Evolutionary conservation across 2,888 invertebrate species (phyloP).

Genomic region (Cinara cedri): DNA sequence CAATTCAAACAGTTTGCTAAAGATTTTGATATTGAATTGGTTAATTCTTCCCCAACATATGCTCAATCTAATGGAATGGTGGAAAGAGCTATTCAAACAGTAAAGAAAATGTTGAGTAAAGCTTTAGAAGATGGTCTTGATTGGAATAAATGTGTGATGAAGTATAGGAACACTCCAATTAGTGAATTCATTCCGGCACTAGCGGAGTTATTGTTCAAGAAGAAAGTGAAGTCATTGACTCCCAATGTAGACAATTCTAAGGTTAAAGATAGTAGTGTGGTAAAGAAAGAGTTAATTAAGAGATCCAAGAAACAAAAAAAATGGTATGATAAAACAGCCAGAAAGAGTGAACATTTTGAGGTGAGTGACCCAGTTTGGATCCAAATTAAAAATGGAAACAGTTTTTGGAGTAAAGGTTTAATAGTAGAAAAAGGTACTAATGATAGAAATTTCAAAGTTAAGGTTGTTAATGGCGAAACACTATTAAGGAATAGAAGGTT

Average conservation of each 20-base stretch:
- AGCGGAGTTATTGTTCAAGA: neutral
- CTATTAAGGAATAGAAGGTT: no score
- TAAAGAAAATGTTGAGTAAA: constrained; percentile 1
- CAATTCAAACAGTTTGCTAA: constrained; percentile 4
- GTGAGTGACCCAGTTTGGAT: neutral
- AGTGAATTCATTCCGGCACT: neutral
- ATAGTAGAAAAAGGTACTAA: neutral
- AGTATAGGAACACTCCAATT: constrained; percentile 24
- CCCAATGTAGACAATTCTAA: neutral
- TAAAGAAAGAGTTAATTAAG: neutral
- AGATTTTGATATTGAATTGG: neutral
- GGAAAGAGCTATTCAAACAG: constrained; percentile 14
- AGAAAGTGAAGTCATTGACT: neutral
- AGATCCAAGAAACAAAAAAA: neutral
- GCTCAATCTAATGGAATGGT: constrained; percentile 21
- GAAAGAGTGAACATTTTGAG: neutral
- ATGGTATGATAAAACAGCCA: neutral
- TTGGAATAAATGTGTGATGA: neutral
- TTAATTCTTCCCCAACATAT: constrained; percentile 1
- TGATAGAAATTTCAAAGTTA: constrained; percentile 6
- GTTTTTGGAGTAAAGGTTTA: neutral
- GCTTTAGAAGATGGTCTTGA: neutral
- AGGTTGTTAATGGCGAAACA: neutral
- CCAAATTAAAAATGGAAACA: neutral
- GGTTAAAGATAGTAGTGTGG: neutral